Base-by-base conservation (phyloP, 2,888 invertebrate genomes). In the Odontocolon sp. region DNA sequence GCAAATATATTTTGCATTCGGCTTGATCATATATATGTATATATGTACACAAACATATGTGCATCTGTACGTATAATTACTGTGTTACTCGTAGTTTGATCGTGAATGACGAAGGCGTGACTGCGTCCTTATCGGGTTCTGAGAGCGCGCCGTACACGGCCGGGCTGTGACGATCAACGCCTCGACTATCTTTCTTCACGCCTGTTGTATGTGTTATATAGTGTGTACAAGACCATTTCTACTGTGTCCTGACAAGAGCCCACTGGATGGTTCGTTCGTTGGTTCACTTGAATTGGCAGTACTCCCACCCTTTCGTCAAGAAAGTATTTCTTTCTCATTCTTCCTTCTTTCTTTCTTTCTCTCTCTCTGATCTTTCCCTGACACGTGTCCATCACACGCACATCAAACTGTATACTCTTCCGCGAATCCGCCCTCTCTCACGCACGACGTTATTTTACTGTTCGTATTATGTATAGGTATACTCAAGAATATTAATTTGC, bases 61-160 rank as follows among this genome's bases (percentile, higher is more conserved):
- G 56, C 50, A 57, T 66, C 36, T 33, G 40, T 56, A 56, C 28
- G 40, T 47, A 67, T 71, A 68, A 71, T 61, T 72, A 71, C 56
- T 42, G 42, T 42, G 63, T 63, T 28, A 61, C 38, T 72, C 72
- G 63, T 42, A 42, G 69, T 40, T 56, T 52, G 47, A 70, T 80
- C 80, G 79, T 82, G 81, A 82, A 83, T 83, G 80, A 76, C 78
- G 71, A 78, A 78, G 76, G 71, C 77, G 80, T 70, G 47, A 40
- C 67, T 71, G 79, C 77, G 67, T 80, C 83, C 82, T 80, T 83
- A 81, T 82, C 77, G 64, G 77, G 80, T 18, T 21, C 28, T 40
- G 38, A 47, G 59, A 36, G 47, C 50, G 45, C 16, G 16, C 77
- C 79, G 72, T 81, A 77, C 78, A 80, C 67, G 77, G 73, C 36